These are phyloP conservation scores for Amblyteles armatorius DNA, from an alignment of 2,888 invertebrate species.

Conservation along the genomic window DNA sequence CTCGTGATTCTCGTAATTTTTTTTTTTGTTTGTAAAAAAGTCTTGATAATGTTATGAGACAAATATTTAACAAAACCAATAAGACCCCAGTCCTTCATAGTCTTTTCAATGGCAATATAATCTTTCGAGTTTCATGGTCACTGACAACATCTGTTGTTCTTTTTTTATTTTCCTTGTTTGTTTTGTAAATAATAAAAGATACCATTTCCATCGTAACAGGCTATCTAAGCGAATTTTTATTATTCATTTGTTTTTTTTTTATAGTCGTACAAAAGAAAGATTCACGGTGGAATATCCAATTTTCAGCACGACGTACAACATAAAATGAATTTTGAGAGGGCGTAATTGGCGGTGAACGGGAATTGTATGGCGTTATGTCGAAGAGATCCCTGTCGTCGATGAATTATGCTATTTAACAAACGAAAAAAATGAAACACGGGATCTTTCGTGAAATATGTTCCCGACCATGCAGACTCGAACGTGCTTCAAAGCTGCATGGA, in stretches of 20 bases:
- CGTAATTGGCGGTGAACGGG: slow-evolving; percentile 11
- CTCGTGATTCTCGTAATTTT: slow-evolving; percentile 21
- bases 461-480: neutral
- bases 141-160: slow-evolving; percentile 67
- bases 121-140: slow-evolving; percentile 73
- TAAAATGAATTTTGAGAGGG: slow-evolving; percentile 18
- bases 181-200: slow-evolving; percentile 71
- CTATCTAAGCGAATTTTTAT: slow-evolving; percentile 20
- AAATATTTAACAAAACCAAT: slow-evolving; percentile 68
- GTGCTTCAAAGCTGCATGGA: slow-evolving; percentile 5
- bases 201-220: slow-evolving; percentile 55
- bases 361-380: neutral
- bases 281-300: slow-evolving; percentile 50
- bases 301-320: slow-evolving; percentile 19
- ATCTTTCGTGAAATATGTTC: neutral
- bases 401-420: slow-evolving; percentile 23
- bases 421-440: neutral
- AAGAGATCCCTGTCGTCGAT: slow-evolving; percentile 28
- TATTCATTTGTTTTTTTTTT: slow-evolving; percentile 9
- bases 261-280: slow-evolving; percentile 30
- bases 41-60: slow-evolving; percentile 19
- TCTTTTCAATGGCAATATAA: slow-evolving; percentile 79
- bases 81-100: slow-evolving; percentile 75
- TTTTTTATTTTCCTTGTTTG: slow-evolving; percentile 66
- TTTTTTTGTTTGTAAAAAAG: slow-evolving; percentile 24